Evolutionary conservation across 2,888 invertebrate genomes (phyloP).

Genomic region (Podabrus alpinus): DNA sequence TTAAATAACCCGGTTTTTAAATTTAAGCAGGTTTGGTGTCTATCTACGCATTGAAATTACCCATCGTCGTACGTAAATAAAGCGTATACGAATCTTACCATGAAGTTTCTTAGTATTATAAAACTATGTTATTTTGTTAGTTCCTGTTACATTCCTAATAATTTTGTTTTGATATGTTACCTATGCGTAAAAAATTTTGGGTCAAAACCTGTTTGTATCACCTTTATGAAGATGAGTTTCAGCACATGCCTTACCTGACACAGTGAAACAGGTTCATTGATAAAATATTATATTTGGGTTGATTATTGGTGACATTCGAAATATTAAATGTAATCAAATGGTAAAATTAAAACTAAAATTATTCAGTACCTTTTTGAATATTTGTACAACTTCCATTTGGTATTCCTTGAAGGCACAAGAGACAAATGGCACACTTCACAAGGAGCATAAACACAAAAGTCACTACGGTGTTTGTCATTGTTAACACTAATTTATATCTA

Average conservation of each 20-base stretch:
- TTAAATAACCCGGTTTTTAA: neutral
- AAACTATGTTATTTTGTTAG: neutral
- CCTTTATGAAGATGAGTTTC: conserved; percentile 13
- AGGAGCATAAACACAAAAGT: conserved; percentile 30
- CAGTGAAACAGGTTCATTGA: conserved; percentile 25
- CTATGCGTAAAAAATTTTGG: conserved; percentile 16
- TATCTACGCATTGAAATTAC: conserved; percentile 12
- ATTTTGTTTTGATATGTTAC: conserved; percentile 6
- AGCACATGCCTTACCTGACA: conserved; percentile 16
- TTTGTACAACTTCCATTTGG: conserved; percentile 15
- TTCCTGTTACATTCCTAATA: neutral
- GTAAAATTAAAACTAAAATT: neutral
- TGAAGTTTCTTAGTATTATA: neutral
- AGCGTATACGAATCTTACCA: neutral
- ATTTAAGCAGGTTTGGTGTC: neutral
- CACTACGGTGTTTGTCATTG: conserved; percentile 21
- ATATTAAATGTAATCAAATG: neutral
- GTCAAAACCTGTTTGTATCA: conserved; percentile 17
- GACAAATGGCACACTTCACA: conserved; percentile 34
- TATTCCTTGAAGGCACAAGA: conserved; percentile 20
- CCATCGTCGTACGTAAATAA: neutral
- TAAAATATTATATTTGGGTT: conserved; percentile 14
- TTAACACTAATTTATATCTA: conserved; percentile 18
- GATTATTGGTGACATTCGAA: neutral
- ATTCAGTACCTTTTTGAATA: conserved; percentile 17